A percentile compares a stretch with the other conserved stretches of the same genome.
Conservation (phyloP, 2,797 vertebrate species). For the Sebastes dallii region DNA sequence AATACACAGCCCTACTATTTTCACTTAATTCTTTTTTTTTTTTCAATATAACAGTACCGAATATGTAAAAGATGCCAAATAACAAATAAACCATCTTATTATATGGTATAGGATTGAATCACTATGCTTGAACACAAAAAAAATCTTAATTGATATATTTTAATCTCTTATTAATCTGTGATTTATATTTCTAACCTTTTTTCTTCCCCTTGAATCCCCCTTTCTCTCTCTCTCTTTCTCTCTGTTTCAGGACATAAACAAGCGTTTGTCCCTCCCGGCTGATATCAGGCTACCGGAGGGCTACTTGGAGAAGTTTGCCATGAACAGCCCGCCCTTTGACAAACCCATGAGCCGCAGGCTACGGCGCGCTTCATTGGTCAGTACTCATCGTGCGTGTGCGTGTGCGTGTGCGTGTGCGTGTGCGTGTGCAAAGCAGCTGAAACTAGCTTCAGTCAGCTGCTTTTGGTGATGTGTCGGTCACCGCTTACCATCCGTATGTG, state of each 20-base stretch:
- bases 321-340: slow-evolving; percentile 86
- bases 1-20: not conserved
- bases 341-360: slow-evolving; percentile 86
- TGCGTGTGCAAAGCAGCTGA: slow-evolving; percentile 19
- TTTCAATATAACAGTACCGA: not conserved
- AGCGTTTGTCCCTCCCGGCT: slow-evolving; percentile 85
- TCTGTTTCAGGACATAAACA: slow-evolving; percentile 85
- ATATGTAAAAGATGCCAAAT: not conserved
- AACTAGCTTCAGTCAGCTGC: slow-evolving; percentile 7
- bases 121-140: not conserved
- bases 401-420: not conserved
- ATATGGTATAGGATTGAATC: not conserved
- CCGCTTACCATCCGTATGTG: not conserved
- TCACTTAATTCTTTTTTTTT: not conserved
- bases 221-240: not conserved
- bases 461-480: not conserved
- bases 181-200: not conserved
- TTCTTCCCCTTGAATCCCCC: not conserved
- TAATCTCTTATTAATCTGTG: not conserved
- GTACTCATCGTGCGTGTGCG: slow-evolving; percentile 30
- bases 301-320: slow-evolving; percentile 86
- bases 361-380: slow-evolving; percentile 84
- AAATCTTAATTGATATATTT: not conserved
- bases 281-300: slow-evolving; percentile 86
- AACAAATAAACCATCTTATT: not conserved